Percentiles rank a stretch among this genome's conserved stretches.
These are phyloP conservation scores for Stramonita haemastoma DNA, from an alignment of 2,888 invertebrate genomes.

Conservation along the genomic window DNA sequence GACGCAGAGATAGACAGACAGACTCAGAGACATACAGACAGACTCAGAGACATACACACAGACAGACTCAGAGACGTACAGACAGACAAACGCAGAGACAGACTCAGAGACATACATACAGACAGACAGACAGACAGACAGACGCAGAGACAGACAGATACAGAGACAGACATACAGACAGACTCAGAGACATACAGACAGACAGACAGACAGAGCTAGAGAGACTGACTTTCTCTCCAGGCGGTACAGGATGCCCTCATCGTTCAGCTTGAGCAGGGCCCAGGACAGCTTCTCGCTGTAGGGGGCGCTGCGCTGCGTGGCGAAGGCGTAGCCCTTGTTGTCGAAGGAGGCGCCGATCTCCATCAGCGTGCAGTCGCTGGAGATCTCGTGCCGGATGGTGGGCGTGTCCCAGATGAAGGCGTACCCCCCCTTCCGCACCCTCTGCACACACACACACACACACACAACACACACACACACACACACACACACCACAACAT, in stretches of 20 bases:
- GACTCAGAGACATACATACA: too few relatives aligned
- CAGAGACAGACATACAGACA: neutral
- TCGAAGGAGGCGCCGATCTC: slow-evolving; percentile 72
- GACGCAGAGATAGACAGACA: neutral
- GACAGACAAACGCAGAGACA: too few relatives aligned
- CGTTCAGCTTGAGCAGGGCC: slow-evolving; percentile 67
- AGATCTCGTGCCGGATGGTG: slow-evolving; percentile 66
- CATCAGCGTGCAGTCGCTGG: slow-evolving; percentile 68
- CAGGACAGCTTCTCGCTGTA: slow-evolving; percentile 66
- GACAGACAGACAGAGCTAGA: too few relatives aligned
- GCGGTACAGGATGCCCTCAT: slow-evolving; percentile 66
- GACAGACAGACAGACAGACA: too few relatives aligned
- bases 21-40: neutral
- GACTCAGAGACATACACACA: neutral
- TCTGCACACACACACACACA: slow-evolving; percentile 24
- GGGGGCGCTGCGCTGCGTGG: slow-evolving; percentile 63
- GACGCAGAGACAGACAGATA: neutral
- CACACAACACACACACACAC: neutral
- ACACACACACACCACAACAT: too few relatives aligned
- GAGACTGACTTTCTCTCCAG: slow-evolving; percentile 65
- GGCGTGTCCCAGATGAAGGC: slow-evolving; percentile 76
- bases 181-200: neutral
- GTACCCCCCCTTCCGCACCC: slow-evolving; percentile 66
- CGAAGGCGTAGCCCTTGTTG: slow-evolving; percentile 71
- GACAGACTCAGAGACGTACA: too few relatives aligned